These are phyloP conservation scores for Capreolus pygargus DNA, from an alignment of 2,113 vertebrate species.

Conservation along the genomic window DNA sequence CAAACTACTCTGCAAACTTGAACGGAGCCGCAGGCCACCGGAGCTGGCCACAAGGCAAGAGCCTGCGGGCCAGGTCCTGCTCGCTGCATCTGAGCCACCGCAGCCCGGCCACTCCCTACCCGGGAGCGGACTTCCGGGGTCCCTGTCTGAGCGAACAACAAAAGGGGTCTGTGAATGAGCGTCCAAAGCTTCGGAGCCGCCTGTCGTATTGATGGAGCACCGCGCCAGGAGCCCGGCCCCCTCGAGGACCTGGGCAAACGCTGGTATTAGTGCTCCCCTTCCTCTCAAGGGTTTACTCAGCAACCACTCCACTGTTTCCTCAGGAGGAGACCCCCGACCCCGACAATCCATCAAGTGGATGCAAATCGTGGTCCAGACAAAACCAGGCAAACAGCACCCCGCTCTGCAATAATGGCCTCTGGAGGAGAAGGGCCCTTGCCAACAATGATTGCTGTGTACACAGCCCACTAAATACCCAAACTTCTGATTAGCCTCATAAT, in stretches of 20 bases:
- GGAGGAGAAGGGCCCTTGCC: conserved; percentile 78
- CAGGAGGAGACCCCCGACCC: conserved; percentile 87
- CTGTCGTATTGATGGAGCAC: conserved; percentile 87
- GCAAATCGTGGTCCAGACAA: conserved; percentile 86
- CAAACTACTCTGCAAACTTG: conserved; percentile 76
- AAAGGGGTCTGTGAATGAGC: conserved; percentile 77
- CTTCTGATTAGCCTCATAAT: conserved; percentile 81
- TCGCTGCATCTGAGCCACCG: rapidly evolving
- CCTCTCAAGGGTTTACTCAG: conserved; percentile 86
- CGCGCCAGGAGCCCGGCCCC: conserved; percentile 72
- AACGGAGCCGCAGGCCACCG: conserved; percentile 51
- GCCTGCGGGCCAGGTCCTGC: not conserved
- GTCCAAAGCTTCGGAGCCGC: conserved; percentile 79
- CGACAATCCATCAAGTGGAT: conserved; percentile 87
- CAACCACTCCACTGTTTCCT: conserved; percentile 87
- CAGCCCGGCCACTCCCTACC: conserved; percentile 62
- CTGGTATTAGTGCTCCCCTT: conserved; percentile 77
- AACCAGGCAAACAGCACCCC: conserved; percentile 87
- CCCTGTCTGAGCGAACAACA: conserved; percentile 62
- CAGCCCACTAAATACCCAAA: conserved; percentile 82
- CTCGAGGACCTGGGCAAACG: conserved; percentile 85
- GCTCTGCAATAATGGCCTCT: conserved; percentile 83
- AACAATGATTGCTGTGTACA: conserved; percentile 85
- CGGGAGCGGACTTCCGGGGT: conserved; percentile 60
- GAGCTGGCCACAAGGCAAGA: not conserved